Conservation (phyloP, 2,113 vertebrate genomes). For the Peucedramus taeniatus region DNA sequence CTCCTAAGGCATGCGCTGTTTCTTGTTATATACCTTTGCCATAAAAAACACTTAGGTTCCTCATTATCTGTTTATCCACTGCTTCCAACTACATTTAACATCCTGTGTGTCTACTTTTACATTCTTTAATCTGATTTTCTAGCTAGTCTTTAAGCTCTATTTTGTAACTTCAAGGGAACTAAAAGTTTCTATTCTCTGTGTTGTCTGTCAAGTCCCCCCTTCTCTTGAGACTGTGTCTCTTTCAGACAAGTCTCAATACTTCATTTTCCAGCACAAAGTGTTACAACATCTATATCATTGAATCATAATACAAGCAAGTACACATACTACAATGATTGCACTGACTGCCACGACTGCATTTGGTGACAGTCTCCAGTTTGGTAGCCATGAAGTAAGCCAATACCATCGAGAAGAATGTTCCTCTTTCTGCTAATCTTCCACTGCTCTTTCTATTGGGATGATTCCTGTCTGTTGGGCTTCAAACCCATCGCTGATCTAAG, state of each 20-base stretch:
- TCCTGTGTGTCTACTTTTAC: background rate
- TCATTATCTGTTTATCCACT: background rate
- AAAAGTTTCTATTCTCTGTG: background rate
- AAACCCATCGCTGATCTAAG: background rate
- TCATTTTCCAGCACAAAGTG: background rate
- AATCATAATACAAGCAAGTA: background rate
- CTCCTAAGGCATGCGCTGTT: background rate
- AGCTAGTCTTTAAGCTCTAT: background rate
- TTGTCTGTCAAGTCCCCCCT: background rate
- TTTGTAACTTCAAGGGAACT: background rate
- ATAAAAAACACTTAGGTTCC: background rate
- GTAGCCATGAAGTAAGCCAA: background rate
- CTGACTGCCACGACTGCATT: accelerated
- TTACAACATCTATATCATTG: background rate
- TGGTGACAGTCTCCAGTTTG: background rate
- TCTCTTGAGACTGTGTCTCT: background rate
- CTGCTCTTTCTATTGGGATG: accelerated
- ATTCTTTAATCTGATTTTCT: background rate
- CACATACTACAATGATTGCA: accelerated
- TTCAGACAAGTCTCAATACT: background rate
- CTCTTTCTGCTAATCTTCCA: background rate
- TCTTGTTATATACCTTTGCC: background rate
- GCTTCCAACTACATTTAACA: background rate
- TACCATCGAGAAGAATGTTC: background rate
- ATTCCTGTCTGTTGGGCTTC: background rate